Conservation (phyloP, 2,888 invertebrate genomes). For the Melinaea marsaeus region DNA sequence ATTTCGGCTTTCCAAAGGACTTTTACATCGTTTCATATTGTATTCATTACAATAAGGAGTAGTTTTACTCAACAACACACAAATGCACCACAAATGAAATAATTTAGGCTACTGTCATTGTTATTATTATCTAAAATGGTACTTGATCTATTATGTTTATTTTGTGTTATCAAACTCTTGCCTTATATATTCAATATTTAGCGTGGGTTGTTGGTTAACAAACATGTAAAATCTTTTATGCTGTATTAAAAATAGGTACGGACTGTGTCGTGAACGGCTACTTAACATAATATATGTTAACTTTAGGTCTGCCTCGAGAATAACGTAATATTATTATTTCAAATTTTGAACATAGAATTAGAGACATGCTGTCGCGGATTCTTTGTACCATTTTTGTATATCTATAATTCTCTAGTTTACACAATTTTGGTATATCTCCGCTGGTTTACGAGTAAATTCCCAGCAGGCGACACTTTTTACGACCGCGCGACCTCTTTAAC, state of each 20-base stretch:
- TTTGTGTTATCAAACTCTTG: conserved; percentile 32
- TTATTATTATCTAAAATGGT: conserved; percentile 29
- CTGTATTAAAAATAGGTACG: not conserved
- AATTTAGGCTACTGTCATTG: conserved; percentile 22
- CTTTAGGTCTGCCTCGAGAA: too few species aligned
- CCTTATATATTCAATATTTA: conserved; percentile 18
- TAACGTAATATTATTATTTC: too few species aligned
- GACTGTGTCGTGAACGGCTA: not conserved
- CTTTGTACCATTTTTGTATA: too few species aligned
- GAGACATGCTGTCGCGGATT: too few species aligned
- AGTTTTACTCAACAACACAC: conserved; percentile 23
- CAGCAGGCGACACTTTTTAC: too few species aligned
- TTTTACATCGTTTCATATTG: conserved; percentile 7
- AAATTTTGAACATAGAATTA: too few species aligned
- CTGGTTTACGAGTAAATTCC: too few species aligned
- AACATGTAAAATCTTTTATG: conserved; percentile 1
- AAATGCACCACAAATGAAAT: conserved; percentile 23
- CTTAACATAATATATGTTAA: too few species aligned
- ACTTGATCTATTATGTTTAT: conserved; percentile 23
- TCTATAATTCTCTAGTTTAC: too few species aligned
- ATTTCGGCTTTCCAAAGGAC: conserved; percentile 7
- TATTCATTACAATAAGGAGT: conserved; percentile 11
- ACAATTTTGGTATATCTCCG: too few species aligned
- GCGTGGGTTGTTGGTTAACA: conserved; percentile 21
- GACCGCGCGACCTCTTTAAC: too few species aligned